Base-by-base conservation (phyloP, 35 echinoderm and acorn worm species). In the Chiridota heheva region DNA sequence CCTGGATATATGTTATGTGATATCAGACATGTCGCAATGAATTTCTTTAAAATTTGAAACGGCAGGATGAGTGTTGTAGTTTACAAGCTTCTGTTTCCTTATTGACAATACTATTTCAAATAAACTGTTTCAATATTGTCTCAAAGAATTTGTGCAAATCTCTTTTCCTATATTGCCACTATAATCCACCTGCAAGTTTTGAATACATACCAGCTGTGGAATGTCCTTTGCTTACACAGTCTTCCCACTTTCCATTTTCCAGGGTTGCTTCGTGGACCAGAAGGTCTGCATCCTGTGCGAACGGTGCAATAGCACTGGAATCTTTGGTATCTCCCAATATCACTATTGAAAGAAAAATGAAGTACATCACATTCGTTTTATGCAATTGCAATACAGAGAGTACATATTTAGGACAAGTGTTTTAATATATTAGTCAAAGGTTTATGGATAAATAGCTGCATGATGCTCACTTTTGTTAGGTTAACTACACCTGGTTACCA, bases 241-340 rank as follows among this genome's bases (percentile, higher is more conserved):
- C 44, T 63, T 85, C 82, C 18, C 49, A 44, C 63, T 61, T 48
- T 44, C 86, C 89, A 86, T 91, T 71, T 7, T 85, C 83, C 20
- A 91, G 42, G 0, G 82, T 86, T 15, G 89, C 76, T 56, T 91
- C 89, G 73, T 91, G 89, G 0, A 91, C 73, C 29, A 91, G 46
- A 32, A 91, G 31, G 25, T 91, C 89, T 65, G 83, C 76, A 81
- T 91, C 55, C 64, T 42, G 59, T n/a, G 83, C 72, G 46, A 91
- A 46, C 20, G 75, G 8, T 33, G 73, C 61, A 8, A 86, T 86
- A 40, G 42, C 22, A 30, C 82, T 86, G 31, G 75, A 79, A 41
- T 85, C 82, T 20, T 43, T 69, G 0, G 89, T 91, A 68, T 91
- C 89, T 55, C 89, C 82, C 24, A 91, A 76, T 32, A 91, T 81